Evolutionary conservation across 2,797 vertebrate genomes (phyloP), one percentile per base, ranked within the genome.

Genomic region (Decapterus maruadsi): DNA sequence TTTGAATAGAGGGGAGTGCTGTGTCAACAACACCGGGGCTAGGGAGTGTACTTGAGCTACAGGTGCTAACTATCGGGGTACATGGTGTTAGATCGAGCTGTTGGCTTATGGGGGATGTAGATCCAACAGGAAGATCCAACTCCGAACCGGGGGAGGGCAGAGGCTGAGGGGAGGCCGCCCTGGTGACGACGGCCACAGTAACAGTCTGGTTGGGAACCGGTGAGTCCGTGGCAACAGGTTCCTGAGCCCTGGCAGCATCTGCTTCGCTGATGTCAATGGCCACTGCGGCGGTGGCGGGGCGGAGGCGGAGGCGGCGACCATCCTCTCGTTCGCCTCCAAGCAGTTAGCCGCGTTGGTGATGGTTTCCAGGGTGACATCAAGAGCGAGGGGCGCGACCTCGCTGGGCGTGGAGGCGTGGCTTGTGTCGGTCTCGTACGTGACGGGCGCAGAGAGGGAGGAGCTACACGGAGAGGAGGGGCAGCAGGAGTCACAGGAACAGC

Each of bases 401-500:
- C 95, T 94, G 17, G 95, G 95, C 0, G 95, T 95, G 77, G 95
- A 96, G 87, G 94, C 94, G 68, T 90, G 94, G 88, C 96, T 97
- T 9, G 93, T 95, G 87, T 95, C 95, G 0, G 95, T 96, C 85
- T 96, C 96, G 0, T 97, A 96, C 0, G 96, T 96, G 63, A 92
- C 89, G 0, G 93, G 92, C 0, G 95, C 92, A 0, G 96, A 96
- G 6, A 96, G 92, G n/a, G 96, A 96, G 70, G 95, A 96, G 94
- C 96, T 97, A 88, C 96, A 95, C 12, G 95, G 96, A 0, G 96
- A 97, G 0, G 95, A 94, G 20, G 95, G 94, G 84, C 97, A 97
- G 94, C 95, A 96, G 59, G 97, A 97, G 75, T 94, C 94, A 0
- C 97, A 97, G 68, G 97, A 97, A 82, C 96, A 96, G 88, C 96